phyloP scores from a whole-genome alignment of 2,113 vertebrate species.

The Merops nubicus region DNA sequence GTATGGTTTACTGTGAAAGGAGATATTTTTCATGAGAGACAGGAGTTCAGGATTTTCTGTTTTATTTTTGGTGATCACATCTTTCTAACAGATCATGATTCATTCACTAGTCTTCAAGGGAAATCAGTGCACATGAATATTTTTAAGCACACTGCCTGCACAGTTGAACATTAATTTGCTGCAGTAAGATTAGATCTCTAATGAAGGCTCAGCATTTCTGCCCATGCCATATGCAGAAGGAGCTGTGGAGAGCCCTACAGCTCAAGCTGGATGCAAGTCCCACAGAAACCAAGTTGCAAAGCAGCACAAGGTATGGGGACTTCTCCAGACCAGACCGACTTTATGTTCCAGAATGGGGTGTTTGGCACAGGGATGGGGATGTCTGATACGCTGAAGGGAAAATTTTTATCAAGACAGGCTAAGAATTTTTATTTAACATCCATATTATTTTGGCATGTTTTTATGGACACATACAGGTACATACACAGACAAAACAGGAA shows the following conservation, averaged over 20 bases:
- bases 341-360: not conserved
- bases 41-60: constrained; percentile 3
- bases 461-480: rapidly evolving
- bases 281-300: not conserved
- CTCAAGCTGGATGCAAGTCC: not conserved
- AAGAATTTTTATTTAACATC: not conserved
- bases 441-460: rapidly evolving
- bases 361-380: not conserved
- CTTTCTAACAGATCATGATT: constrained; percentile 15
- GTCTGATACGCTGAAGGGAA: not conserved
- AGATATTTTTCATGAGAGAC: not conserved
- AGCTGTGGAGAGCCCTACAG: not conserved
- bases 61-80: constrained; percentile 35
- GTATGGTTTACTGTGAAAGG: not conserved
- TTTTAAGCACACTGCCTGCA: not conserved
- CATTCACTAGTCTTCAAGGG: constrained; percentile 22
- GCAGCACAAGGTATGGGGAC: not conserved
- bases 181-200: not conserved
- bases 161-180: not conserved
- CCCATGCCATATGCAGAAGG: rapidly evolving
- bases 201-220: not conserved
- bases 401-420: not conserved
- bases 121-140: not conserved
- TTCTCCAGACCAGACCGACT: not conserved
- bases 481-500: not conserved